phyloP scores from a whole-genome alignment of 2,797 vertebrate species.

The Paratrypauchen microcephalus region DNA sequence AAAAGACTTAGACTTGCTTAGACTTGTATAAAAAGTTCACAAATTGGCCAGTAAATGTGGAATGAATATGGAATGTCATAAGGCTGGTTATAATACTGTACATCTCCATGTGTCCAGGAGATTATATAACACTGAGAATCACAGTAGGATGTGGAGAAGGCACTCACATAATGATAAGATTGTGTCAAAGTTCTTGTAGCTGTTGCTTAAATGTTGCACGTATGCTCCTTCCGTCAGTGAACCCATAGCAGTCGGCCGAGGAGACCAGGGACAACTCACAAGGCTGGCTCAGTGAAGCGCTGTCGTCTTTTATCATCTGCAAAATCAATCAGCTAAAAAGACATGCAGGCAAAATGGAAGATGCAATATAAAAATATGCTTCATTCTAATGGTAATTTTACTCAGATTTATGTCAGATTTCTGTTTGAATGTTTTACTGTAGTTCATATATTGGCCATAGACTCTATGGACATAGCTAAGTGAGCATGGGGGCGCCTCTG shows the following conservation, averaged over 20 bases:
- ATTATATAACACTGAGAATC: constrained; percentile 32
- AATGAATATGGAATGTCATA: constrained; percentile 20
- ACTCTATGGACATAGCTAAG: no score
- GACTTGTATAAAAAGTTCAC: neutral
- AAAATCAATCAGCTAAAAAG: constrained; percentile 57
- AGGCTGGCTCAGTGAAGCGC: constrained; percentile 17
- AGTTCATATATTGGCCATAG: no score
- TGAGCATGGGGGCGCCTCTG: no score
- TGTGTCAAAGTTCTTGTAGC: constrained; percentile 44
- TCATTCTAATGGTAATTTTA: no score
- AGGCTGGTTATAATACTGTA: constrained; percentile 13
- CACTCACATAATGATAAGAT: constrained; percentile 41
- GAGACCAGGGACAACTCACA: constrained; percentile 27
- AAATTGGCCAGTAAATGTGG: constrained; percentile 16
- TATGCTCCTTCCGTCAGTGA: constrained; percentile 21
- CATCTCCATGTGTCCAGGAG: constrained; percentile 26
- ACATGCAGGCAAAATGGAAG: constrained; percentile 18
- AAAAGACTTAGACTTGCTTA: neutral
- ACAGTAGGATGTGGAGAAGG: constrained; percentile 35
- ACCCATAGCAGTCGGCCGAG: neutral
- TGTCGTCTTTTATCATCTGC: constrained; percentile 32
- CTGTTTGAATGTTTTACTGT: neutral
- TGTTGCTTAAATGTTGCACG: no score
- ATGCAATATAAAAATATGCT: neutral
- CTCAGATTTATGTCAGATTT: neutral